A percentile compares a stretch with the other conserved stretches of the same genome.
Evolutionary conservation across 92 coral and sea anemone genomes (phyloP).

Genomic region (Actinernus sp.): DNA sequence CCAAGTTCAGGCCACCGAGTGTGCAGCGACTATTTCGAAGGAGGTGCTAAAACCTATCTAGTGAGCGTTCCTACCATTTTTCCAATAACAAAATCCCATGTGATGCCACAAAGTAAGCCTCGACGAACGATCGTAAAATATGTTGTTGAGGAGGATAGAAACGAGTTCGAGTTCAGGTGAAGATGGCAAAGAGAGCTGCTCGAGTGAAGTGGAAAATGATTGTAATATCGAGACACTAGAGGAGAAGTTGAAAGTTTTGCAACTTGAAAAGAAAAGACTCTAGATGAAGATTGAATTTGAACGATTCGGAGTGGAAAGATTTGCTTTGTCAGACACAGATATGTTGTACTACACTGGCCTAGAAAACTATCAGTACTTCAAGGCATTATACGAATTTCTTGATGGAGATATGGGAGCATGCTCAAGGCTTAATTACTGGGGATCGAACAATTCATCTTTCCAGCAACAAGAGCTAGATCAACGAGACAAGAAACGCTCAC

Average conservation of each 20-base stretch:
- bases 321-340: slow-evolving; percentile 24
- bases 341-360: slow-evolving; percentile 39
- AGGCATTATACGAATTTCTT: slow-evolving; percentile 26
- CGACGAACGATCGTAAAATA: slow-evolving; percentile 28
- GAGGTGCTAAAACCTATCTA: slow-evolving; percentile 56
- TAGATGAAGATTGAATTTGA: neutral
- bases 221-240: neutral
- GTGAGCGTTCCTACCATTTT: slow-evolving; percentile 40
- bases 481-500: slow-evolving; percentile 35
- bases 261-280: slow-evolving; percentile 2
- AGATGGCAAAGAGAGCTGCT: no score
- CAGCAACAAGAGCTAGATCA: slow-evolving; percentile 35
- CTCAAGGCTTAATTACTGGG: slow-evolving; percentile 47
- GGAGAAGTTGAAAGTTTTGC: slow-evolving; percentile 11
- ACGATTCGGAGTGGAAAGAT: slow-evolving; percentile 41
- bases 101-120: slow-evolving; percentile 8
- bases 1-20: slow-evolving; percentile 50
- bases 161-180: no score
- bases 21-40: slow-evolving; percentile 46
- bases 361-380: slow-evolving; percentile 29
- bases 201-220: no score
- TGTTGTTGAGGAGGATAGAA: neutral
- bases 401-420: slow-evolving; percentile 17
- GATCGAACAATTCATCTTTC: slow-evolving; percentile 40
- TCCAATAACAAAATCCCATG: slow-evolving; percentile 28